phyloP scores from a whole-genome alignment of 2,888 invertebrate genomes.

The Ochlodes sylvanus region DNA sequence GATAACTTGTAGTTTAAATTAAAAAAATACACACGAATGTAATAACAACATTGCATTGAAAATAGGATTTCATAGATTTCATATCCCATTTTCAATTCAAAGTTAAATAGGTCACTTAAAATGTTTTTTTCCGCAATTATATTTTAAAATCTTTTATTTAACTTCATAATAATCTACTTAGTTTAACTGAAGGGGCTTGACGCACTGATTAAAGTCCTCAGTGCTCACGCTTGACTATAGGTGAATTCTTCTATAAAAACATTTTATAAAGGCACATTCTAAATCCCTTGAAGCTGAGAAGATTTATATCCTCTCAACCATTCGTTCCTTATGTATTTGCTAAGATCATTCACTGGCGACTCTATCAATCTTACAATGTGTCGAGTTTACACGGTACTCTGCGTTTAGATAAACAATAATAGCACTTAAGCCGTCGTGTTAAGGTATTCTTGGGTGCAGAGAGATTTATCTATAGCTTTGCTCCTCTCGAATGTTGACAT shows the following conservation, averaged over 20 bases:
- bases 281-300: slow-evolving; percentile 40
- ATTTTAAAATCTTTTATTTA: too few relatives aligned
- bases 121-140: too few relatives aligned
- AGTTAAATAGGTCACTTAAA: too few relatives aligned
- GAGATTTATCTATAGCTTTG: slow-evolving; percentile 42
- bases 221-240: too few relatives aligned
- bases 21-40: too few relatives aligned
- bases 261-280: slow-evolving; percentile 10
- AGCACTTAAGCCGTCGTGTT: slow-evolving; percentile 28
- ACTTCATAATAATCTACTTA: too few relatives aligned
- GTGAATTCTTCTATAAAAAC: background rate
- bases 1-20: too few relatives aligned
- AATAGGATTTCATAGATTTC: too few relatives aligned
- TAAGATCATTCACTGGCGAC: slow-evolving; percentile 54
- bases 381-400: slow-evolving; percentile 41
- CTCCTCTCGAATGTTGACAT: slow-evolving; percentile 54
- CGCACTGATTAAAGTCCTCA: too few relatives aligned
- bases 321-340: slow-evolving; percentile 48
- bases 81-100: too few relatives aligned
- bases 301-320: slow-evolving; percentile 47
- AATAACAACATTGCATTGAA: too few relatives aligned
- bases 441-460: slow-evolving; percentile 30
- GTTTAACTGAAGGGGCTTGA: too few relatives aligned
- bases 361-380: slow-evolving; percentile 57
- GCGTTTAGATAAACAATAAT: slow-evolving; percentile 30